Percentiles rank a stretch among this genome's conserved stretches.
phyloP scores from a whole-genome alignment of 2,888 invertebrate species.

The Phytoseiulus persimilis region DNA sequence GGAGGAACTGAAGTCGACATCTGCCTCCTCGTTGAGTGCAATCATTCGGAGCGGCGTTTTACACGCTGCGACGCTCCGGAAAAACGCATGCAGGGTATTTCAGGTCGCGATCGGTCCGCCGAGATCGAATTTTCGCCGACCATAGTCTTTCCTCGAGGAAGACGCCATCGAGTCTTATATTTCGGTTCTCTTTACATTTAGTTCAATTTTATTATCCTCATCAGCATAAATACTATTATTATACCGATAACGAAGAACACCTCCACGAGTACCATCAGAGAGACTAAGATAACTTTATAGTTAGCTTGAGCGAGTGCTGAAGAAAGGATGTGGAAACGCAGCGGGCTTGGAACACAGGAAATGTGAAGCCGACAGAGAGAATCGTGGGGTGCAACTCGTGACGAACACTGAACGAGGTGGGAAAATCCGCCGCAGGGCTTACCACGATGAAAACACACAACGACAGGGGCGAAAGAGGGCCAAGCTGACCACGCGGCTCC shows the following conservation, averaged over 20 bases:
- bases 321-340: not conserved
- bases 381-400: not conserved
- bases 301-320: not conserved
- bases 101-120: not conserved
- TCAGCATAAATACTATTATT: not conserved
- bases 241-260: no score
- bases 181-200: not conserved
- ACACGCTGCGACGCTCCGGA: not conserved
- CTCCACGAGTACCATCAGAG: not conserved
- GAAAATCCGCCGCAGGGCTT: not conserved
- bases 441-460: not conserved
- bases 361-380: not conserved
- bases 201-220: not conserved
- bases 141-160: not conserved
- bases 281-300: not conserved
- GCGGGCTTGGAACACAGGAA: not conserved
- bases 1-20: conserved; percentile 19
- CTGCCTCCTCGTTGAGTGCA: conserved; percentile 39
- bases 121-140: not conserved
- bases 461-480: not conserved
- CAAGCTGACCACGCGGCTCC: not conserved
- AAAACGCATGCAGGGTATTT: not conserved
- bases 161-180: conserved; percentile 5
- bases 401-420: not conserved
- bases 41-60: not conserved